Base-by-base conservation (phyloP, 2,797 vertebrate genomes). In the Periophthalmus magnuspinnatus region DNA sequence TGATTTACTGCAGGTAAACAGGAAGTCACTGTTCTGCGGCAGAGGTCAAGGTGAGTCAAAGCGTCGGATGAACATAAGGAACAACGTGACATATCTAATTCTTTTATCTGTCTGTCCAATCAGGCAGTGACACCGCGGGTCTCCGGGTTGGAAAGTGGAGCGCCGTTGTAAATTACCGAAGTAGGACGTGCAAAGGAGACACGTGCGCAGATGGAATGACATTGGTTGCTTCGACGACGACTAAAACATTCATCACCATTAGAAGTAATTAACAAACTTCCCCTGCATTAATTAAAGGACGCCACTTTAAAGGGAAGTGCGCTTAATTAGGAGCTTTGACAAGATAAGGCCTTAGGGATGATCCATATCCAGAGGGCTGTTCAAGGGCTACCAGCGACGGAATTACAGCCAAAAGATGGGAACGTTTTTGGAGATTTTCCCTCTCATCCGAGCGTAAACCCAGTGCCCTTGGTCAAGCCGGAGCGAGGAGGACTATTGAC, bases 401-500 rank as follows among this genome's bases (percentile, higher is more conserved):
- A 79, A 72, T 91, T 89, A 91, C 67, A 84, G 83, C 89, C 89
- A 59, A 33, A 47, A 72, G 68, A 54, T 61, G 45, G 1, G 21
- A 28, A 63, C 21, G 48, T 72, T 72, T 62, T 56, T 21, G 61
- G 61, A 19, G 57, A 57, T 13, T 71, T 65, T 71, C 70, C n/a
- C 58, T 71, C 34, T 71, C 32, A 33, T 60, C 45, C 65, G 8
- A 7, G 32, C 57, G 45, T 56, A 75, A 81, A 81, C 81, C 75
- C 68, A n/a, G 71, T 80, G 86, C 77, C 89, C 87, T 87, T 84
- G 86, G 72, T 87, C 78, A 79, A 67, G 74, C 76, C 65, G 69
- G 58, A 77, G 74, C 74, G 57, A 69, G 81, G 92, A 94, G 94
- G 93, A 93, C 90, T 97, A 98, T 97, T 95, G 96, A 95, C 96